phyloP scores from a whole-genome alignment of 2,113 vertebrate species.

The Pomatorhinus ruficollis region DNA sequence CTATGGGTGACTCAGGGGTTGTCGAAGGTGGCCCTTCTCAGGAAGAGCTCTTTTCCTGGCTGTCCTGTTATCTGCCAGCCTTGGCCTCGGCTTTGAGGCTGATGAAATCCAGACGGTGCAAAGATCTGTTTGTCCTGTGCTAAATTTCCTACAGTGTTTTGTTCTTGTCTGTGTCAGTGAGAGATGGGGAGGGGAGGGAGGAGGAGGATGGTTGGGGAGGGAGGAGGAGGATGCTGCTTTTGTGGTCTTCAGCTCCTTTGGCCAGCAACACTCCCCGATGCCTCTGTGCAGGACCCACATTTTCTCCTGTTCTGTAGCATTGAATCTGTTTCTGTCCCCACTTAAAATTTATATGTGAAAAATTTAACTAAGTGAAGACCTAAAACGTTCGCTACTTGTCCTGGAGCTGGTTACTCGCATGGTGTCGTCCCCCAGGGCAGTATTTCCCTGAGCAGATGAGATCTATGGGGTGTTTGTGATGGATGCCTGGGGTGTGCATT shows the following conservation, averaged over 20 bases:
- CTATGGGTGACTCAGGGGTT: accelerated
- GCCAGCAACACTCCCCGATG: accelerated
- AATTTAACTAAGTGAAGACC: background rate
- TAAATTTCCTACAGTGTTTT: background rate
- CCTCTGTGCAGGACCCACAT: background rate
- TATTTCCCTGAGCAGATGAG: background rate
- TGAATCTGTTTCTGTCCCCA: background rate
- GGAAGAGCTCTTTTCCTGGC: background rate
- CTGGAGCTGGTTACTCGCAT: accelerated
- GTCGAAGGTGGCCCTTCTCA: background rate
- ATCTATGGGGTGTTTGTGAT: background rate
- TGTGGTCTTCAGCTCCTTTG: background rate
- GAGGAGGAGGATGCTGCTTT: background rate
- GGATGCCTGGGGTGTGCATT: background rate
- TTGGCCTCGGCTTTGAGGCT: background rate
- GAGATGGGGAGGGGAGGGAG: too few species aligned
- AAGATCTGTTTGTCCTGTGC: background rate
- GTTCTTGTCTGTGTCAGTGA: background rate
- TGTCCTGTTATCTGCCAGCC: background rate
- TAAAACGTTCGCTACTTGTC: accelerated
- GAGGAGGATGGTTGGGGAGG: background rate
- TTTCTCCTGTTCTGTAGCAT: accelerated
- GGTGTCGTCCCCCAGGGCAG: accelerated
- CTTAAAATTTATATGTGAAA: background rate
- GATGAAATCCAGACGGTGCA: background rate